Percentiles rank a stretch among this genome's conserved stretches.
Conservation (phyloP, 2,797 vertebrate genomes). For the Enteromius viviparus region DNA sequence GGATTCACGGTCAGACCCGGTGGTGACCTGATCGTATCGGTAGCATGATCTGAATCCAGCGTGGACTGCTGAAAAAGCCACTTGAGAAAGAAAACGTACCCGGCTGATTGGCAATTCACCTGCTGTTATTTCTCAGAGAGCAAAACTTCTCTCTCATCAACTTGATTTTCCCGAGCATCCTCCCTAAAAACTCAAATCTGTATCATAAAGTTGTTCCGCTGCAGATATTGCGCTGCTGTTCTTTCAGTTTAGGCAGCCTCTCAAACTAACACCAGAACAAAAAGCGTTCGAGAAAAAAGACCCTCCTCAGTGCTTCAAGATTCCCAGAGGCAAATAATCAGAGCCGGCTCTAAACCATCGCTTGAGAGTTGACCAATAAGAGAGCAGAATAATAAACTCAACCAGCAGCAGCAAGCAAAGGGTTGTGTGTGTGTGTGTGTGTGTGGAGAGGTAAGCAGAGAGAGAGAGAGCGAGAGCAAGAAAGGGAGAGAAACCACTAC, state of each 20-base stretch:
- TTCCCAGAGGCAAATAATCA: slow-evolving; percentile 53
- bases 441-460: slow-evolving; percentile 51
- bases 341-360: slow-evolving; percentile 57
- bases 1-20: slow-evolving; percentile 70
- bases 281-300: slow-evolving; percentile 10
- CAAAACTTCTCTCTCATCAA: slow-evolving; percentile 32
- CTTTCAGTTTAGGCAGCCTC: slow-evolving; percentile 27
- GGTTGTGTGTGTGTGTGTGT: slow-evolving; percentile 61
- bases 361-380: slow-evolving; percentile 62
- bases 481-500: slow-evolving; percentile 37
- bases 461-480: slow-evolving; percentile 7
- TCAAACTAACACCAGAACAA: slow-evolving; percentile 46
- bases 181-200: slow-evolving; percentile 19
- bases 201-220: slow-evolving; percentile 13
- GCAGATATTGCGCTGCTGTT: slow-evolving; percentile 22
- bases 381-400: slow-evolving; percentile 68
- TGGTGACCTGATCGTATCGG: slow-evolving; percentile 64
- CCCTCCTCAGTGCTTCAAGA: slow-evolving; percentile 61
- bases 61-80: slow-evolving; percentile 65
- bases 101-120: slow-evolving; percentile 2
- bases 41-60: slow-evolving; percentile 64
- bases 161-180: slow-evolving; percentile 31
- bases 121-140: slow-evolving; percentile 22
- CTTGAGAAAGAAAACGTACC: slow-evolving; percentile 39
- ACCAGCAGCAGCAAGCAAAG: slow-evolving; percentile 59